Base-by-base conservation (phyloP, 2,797 vertebrate genomes). In the Chelmon rostratus region DNA sequence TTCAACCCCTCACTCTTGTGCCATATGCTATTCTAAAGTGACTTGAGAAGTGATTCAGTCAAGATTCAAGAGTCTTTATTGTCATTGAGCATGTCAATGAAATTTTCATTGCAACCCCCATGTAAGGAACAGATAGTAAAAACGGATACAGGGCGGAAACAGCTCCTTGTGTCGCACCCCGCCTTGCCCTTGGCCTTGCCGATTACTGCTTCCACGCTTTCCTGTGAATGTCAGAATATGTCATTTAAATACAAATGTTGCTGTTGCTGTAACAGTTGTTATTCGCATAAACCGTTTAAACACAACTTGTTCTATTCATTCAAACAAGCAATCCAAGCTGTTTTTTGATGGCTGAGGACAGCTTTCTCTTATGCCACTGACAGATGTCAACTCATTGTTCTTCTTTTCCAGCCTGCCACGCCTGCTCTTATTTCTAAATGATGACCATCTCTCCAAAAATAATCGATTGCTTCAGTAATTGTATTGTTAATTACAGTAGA, bases 401-500 rank as follows among this genome's bases (percentile, higher is more conserved):
- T 47, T 50, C 8, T 62, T 35, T 74, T 46, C 47, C 57, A 38
- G 44, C 28, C 37, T 40, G 33, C 71, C 50, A 12, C 21, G 44
- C 37, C 35, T 58, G 13, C 33, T 61, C 31, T 50, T 64, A n/a
- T 40, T 58, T 47, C 13, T 73, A 28, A 86, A 80, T 69, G 53
- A 87, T 73, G 50, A 58, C 56, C 72, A 66, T 78, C 78, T 80
- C 70, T 47, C 46, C 70, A 23, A 79, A 68, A 87, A 64, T 66
- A 82, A 84, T 78, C 25, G 46, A 91, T 74, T 52, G 74, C 71
- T 72, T 76, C 46, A 58, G 74, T 89, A 87, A 89, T 84, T 82
- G 73, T 81, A 70, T 79, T 72, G 66, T 86, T 92, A 90, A 90
- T 91, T 84, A 82, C 69, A 37, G 47, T 40, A 58, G 62, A 83